Evolutionary conservation across 2,797 vertebrate species (phyloP).

Genomic region (Notoglanidium macrostoma): DNA sequence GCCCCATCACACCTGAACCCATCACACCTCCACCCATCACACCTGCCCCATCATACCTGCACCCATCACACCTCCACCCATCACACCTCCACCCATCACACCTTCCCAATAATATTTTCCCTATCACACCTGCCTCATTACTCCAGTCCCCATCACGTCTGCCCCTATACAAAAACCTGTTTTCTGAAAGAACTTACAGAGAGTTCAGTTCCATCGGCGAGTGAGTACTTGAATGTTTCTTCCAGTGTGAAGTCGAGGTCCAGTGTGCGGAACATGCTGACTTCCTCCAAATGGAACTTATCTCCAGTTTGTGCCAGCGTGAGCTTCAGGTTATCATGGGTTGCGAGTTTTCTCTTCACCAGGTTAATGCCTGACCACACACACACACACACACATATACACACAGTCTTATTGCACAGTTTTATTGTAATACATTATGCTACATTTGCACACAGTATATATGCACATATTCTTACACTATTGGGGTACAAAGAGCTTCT

Average conservation of each 20-base stretch:
- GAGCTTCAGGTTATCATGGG: slow-evolving; percentile 90
- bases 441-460: not conserved
- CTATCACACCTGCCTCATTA: not conserved
- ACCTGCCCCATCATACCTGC: not conserved
- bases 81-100: not conserved
- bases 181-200: slow-evolving; percentile 64
- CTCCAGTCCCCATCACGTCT: not conserved
- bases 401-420: not conserved
- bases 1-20: not conserved
- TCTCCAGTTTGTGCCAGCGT: slow-evolving; percentile 84
- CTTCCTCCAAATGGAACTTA: slow-evolving; percentile 85
- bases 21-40: not conserved
- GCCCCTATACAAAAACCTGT: too few species aligned
- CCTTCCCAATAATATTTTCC: not conserved
- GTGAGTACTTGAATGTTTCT: slow-evolving; percentile 81
- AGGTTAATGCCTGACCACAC: slow-evolving; percentile 80
- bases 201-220: slow-evolving; percentile 91
- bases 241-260: slow-evolving; percentile 87
- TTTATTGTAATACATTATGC: slow-evolving; percentile 52
- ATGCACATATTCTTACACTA: too few species aligned
- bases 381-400: slow-evolving; percentile 1
- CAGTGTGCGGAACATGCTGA: slow-evolving; percentile 84
- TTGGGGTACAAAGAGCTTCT: not conserved
- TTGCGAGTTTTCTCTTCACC: slow-evolving; percentile 90
- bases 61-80: not conserved